Percentiles rank a stretch among this genome's conserved stretches.
phyloP scores from a whole-genome alignment of 2,888 invertebrate species.

The Ptychoptera contaminata region DNA sequence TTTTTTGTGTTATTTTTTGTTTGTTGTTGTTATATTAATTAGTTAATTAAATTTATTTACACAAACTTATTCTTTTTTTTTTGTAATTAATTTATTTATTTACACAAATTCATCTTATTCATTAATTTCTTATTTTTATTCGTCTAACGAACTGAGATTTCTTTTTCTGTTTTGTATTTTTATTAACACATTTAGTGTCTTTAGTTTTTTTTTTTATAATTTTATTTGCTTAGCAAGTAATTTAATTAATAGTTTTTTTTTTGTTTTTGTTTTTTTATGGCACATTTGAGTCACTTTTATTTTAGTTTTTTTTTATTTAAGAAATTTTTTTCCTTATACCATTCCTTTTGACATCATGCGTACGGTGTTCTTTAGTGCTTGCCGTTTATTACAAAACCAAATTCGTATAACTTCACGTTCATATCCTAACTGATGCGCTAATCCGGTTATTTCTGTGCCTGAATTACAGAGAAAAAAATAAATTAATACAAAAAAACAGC shows the following conservation, averaged over 20 bases:
- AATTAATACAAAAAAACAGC: not conserved
- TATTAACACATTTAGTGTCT: not conserved
- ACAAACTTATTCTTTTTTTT: no score
- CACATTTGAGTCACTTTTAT: not conserved
- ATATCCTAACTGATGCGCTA: conserved; percentile 90
- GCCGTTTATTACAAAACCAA: conserved; percentile 98
- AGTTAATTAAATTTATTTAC: no score
- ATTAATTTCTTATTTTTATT: no score
- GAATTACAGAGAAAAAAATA: conserved; percentile 20
- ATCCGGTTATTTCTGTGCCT: conserved; percentile 93
- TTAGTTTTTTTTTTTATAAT: not conserved
- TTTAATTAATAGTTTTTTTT: not conserved
- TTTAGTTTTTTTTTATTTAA: not conserved
- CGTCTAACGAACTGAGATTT: no score
- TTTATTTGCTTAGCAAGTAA: not conserved
- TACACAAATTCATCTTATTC: no score
- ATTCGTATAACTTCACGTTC: conserved; percentile 96
- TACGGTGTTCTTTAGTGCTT: conserved; percentile 95
- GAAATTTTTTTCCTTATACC: conserved; percentile 35
- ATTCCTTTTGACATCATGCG: conserved; percentile 83
- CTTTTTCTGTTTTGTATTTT: no score
- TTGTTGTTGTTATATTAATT: not conserved
- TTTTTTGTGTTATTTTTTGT: not conserved
- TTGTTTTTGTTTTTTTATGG: not conserved
- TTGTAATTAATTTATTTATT: no score